Evolutionary conservation across 2,888 invertebrate species (phyloP), one percentile per base, ranked within the genome.

Genomic region (Cephonodes hylas): DNA sequence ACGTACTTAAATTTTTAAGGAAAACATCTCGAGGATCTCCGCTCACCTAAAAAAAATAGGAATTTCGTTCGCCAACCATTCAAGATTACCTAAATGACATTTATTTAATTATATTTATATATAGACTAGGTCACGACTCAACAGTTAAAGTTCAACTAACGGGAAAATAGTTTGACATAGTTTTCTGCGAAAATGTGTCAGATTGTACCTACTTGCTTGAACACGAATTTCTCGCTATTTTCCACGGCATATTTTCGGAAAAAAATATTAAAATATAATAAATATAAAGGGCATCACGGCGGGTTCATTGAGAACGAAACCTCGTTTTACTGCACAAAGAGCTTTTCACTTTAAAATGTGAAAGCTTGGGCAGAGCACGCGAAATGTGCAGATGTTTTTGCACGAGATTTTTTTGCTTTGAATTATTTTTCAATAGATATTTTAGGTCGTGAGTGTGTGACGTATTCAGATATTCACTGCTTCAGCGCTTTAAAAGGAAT

Each of bases 301-400:
- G 72, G 68, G 77, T 77, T 80, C 80, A 80, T 82, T 80, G 79
- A 76, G 79, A 79, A 77, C 69, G 77, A 57, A 65, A 80, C 76
- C 80, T 75, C 82, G 84, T 80, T 84, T 78, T 75, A 79, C 75
- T 75, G 79, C 81, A 86, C 84, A 84, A 85, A 86, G 83, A 77
- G 78, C 76, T 70, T 84, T 84, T 86, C 84, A 83, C 85, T 87
- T 86, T 85, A 86, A 83, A 85, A 86, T 77, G 83, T 83, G 80
- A 85, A 85, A 86, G 83, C 74, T 66, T 68, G 25, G 64, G 66
- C 70, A 84, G 83, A 76, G 72, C 66, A 80, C 23, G 13, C 10
- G 18, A 8, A 56, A 34, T 5, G 23, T 8, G 44, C 59, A 63
- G 59, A 58, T 18, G 38, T 53, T 18, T 38, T 2, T 22, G 22